Evolutionary conservation across 2,888 invertebrate genomes (phyloP).

Genomic region (Chydorus sphaericus): DNA sequence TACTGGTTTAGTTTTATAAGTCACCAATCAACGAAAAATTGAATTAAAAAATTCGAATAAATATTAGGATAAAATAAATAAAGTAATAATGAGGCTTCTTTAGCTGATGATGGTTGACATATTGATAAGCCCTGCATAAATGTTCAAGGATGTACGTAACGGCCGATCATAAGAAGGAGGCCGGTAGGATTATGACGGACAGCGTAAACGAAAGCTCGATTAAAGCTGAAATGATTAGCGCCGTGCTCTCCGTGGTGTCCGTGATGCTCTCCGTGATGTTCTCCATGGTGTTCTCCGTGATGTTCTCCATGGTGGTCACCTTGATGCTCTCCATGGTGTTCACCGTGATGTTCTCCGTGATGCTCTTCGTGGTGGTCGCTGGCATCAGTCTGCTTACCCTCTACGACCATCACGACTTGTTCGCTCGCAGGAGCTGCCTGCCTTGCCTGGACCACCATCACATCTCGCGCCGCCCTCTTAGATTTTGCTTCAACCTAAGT

Average conservation of each 20-base stretch:
- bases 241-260: slow-evolving; percentile 36
- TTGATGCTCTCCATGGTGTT: background rate
- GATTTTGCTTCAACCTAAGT: too few relatives aligned
- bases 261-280: slow-evolving; percentile 32
- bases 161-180: slow-evolving; percentile 71
- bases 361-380: background rate
- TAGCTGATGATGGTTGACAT: too few relatives aligned
- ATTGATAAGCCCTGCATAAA: too few relatives aligned
- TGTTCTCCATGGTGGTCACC: background rate
- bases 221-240: slow-evolving; percentile 45
- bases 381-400: background rate
- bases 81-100: too few relatives aligned
- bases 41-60: too few relatives aligned
- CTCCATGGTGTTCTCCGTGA: slow-evolving; percentile 36
- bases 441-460: too few relatives aligned
- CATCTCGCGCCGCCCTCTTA: too few relatives aligned
- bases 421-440: too few relatives aligned
- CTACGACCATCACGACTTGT: too few relatives aligned
- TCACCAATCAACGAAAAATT: too few relatives aligned
- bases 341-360: background rate
- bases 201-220: slow-evolving; percentile 75
- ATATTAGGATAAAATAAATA: too few relatives aligned
- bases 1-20: too few relatives aligned
- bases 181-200: slow-evolving; percentile 85
- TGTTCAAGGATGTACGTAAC: slow-evolving; percentile 27